Conservation (phyloP, 2,888 invertebrate genomes). For the Amphipoea lucens region DNA sequence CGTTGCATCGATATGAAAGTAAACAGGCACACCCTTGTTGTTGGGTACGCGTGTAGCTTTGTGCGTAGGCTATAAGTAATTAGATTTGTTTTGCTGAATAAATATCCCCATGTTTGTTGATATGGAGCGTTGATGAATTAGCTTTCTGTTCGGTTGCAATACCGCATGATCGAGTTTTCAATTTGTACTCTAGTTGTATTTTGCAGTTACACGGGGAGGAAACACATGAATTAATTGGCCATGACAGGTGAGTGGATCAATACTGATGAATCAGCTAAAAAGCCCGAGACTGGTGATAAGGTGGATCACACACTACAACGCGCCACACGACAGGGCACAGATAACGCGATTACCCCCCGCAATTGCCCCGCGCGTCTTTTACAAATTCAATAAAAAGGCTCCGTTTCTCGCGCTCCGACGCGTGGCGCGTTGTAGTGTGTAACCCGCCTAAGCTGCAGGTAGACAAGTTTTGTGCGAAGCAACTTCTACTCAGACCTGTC, state of each 20-base stretch:
- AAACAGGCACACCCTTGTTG: constrained; percentile 14
- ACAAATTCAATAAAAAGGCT: too few relatives aligned
- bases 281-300: not conserved
- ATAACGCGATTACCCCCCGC: too few relatives aligned
- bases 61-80: constrained; percentile 20
- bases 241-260: not conserved
- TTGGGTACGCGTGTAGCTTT: constrained; percentile 2
- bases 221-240: not conserved
- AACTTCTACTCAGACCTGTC: not conserved
- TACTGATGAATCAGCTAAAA: not conserved
- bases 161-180: not conserved
- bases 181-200: not conserved
- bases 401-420: too few relatives aligned
- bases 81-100: constrained; percentile 32
- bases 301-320: too few relatives aligned
- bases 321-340: too few relatives aligned
- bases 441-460: not conserved
- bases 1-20: constrained; percentile 3
- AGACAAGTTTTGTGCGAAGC: not conserved
- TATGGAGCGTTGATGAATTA: constrained; percentile 21
- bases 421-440: too few relatives aligned
- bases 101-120: constrained; percentile 10
- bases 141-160: not conserved
- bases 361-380: too few relatives aligned
- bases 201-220: not conserved